These are phyloP conservation scores for Aptenodytes forsteri DNA, from an alignment of 2,113 vertebrate genomes.

Conservation along the genomic window DNA sequence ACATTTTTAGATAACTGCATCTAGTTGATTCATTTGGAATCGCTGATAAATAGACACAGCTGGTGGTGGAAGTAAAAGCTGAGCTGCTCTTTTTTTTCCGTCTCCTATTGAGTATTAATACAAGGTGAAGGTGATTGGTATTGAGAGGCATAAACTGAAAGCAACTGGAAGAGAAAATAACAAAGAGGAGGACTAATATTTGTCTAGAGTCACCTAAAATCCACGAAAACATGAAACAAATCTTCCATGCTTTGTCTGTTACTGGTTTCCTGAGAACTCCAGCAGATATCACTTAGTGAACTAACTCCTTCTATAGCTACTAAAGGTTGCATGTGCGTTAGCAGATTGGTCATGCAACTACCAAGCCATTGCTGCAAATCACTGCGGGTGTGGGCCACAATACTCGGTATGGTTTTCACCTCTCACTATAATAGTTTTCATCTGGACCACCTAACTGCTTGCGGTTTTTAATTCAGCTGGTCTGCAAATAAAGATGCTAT, in stretches of 20 bases:
- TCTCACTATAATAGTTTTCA: slow-evolving; percentile 7
- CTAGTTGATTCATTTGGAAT: background rate
- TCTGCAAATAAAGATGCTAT: background rate
- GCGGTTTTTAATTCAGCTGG: background rate
- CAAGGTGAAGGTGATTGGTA: background rate
- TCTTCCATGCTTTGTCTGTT: background rate
- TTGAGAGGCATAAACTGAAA: background rate
- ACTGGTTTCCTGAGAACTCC: background rate
- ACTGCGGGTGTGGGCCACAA: background rate
- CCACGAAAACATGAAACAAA: background rate
- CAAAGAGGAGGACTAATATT: background rate
- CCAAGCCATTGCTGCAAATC: background rate
- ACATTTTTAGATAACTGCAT: background rate
- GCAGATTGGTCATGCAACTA: background rate
- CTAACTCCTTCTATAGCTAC: background rate
- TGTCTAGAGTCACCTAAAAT: background rate
- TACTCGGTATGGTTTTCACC: background rate
- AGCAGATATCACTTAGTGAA: background rate
- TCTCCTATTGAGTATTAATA: background rate
- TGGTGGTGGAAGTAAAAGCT: background rate
- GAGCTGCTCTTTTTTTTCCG: background rate
- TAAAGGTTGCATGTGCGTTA: background rate
- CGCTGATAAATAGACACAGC: background rate
- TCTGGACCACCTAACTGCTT: slow-evolving; percentile 26
- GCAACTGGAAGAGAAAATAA: background rate